These are phyloP conservation scores for Oryzias curvinotus DNA, from an alignment of 2,113 vertebrate species.

Conservation along the genomic window DNA sequence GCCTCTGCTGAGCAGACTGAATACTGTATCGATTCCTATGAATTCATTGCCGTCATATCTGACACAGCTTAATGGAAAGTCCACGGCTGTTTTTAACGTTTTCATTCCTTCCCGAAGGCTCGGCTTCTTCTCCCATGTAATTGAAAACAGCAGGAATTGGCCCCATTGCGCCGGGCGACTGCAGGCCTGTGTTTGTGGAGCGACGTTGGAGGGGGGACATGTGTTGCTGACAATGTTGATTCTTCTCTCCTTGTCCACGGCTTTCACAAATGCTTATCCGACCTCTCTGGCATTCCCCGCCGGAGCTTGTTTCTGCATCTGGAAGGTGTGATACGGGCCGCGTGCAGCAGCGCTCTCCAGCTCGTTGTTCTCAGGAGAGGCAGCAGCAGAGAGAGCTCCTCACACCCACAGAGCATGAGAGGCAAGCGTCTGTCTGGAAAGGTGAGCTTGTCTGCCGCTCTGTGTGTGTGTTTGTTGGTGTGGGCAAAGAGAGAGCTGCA, in stretches of 20 bases:
- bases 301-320: constrained; percentile 32
- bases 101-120: constrained; percentile 14
- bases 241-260: constrained; percentile 30
- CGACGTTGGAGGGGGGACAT: constrained; percentile 26
- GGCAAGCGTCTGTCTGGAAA: constrained; percentile 52
- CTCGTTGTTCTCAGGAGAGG: constrained; percentile 33
- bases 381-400: constrained; percentile 40
- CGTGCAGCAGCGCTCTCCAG: not conserved
- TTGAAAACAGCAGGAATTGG: constrained; percentile 37
- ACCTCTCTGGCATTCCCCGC: constrained; percentile 19
- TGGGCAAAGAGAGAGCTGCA: constrained; percentile 27
- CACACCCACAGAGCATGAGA: constrained; percentile 51
- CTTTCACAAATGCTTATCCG: constrained; percentile 44
- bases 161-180: constrained; percentile 22
- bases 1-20: too few species aligned
- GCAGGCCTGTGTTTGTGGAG: constrained; percentile 24
- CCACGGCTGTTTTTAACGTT: constrained; percentile 11
- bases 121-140: constrained; percentile 30
- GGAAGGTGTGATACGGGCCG: constrained; percentile 45
- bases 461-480: constrained; percentile 32
- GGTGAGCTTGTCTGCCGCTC: constrained; percentile 45
- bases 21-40: constrained; percentile 21
- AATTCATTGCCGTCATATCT: constrained; percentile 32
- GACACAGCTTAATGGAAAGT: constrained; percentile 33
- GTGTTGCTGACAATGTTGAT: constrained; percentile 30